Conservation (phyloP, 2,888 invertebrate species). For the Pocota personata region DNA sequence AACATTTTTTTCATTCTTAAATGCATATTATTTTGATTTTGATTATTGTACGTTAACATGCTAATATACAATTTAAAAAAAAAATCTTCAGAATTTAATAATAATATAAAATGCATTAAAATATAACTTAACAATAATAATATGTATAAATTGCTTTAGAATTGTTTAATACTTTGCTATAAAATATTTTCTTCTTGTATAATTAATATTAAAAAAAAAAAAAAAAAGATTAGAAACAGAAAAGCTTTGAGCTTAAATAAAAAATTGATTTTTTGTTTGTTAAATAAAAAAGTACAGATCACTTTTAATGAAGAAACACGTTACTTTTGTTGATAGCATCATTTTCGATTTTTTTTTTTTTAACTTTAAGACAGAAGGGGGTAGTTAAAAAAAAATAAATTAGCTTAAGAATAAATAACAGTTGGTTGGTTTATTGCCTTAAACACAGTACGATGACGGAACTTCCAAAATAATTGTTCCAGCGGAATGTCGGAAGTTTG, state of each 20-base stretch:
- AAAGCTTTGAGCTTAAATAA: constrained; percentile 54
- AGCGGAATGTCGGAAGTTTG: constrained; percentile 80
- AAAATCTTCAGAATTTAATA: neutral
- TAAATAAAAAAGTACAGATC: neutral
- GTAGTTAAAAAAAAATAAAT: constrained; percentile 53
- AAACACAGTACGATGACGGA: constrained; percentile 81
- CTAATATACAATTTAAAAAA: constrained; percentile 11
- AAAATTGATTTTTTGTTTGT: neutral
- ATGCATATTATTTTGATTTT: constrained; percentile 45
- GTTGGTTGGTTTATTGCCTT: constrained; percentile 33
- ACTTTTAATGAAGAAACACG: constrained; percentile 3
- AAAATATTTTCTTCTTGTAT: constrained; percentile 16
- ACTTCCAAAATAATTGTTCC: constrained; percentile 82
- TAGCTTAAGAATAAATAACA: constrained; percentile 70
- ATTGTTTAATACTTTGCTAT: constrained; percentile 41
- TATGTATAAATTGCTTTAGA: constrained; percentile 33
- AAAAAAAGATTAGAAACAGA: constrained; percentile 42
- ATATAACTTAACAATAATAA: constrained; percentile 36
- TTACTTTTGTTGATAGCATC: constrained; percentile 9
- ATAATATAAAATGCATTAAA: constrained; percentile 38
- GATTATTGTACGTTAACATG: constrained; percentile 46
- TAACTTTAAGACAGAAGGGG: constrained; percentile 20
- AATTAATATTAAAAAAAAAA: constrained; percentile 46
- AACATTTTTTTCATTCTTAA: constrained; percentile 1
- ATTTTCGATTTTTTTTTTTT: constrained; percentile 23